phyloP scores from a whole-genome alignment of 2,113 vertebrate species.

The Tragelaphus buxtoni region DNA sequence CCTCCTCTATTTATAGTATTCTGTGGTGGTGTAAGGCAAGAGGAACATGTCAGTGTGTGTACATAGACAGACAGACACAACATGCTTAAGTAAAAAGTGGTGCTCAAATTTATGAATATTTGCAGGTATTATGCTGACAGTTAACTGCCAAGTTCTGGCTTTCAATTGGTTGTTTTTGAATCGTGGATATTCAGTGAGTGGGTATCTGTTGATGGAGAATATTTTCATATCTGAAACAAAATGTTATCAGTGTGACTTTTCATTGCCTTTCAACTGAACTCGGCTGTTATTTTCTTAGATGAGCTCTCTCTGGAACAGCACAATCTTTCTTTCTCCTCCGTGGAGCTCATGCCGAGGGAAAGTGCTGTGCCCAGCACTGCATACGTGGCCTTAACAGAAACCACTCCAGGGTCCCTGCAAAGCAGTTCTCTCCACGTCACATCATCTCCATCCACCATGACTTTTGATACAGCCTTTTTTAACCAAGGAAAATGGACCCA shows the following conservation, averaged over 20 bases:
- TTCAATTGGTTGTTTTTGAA: neutral
- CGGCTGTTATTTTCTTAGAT: slow-evolving; percentile 73
- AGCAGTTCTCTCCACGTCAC: slow-evolving; percentile 47
- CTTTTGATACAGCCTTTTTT: slow-evolving; percentile 70
- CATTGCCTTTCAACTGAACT: slow-evolving; percentile 1
- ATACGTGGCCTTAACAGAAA: slow-evolving; percentile 80
- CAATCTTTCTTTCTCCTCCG: slow-evolving; percentile 70
- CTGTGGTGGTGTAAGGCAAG: neutral
- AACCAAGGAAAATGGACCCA: slow-evolving; percentile 50
- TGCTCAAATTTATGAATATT: neutral
- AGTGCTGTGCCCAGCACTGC: slow-evolving; percentile 66
- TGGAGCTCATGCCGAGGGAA: slow-evolving; percentile 66
- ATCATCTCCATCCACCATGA: slow-evolving; percentile 53
- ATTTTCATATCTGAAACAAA: neutral
- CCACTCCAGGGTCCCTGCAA: slow-evolving; percentile 71
- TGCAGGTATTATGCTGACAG: too few relatives aligned
- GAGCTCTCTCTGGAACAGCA: slow-evolving; percentile 67
- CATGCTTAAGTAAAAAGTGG: neutral
- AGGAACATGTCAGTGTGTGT: neutral
- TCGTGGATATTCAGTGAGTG: neutral
- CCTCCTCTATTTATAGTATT: neutral
- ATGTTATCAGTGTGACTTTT: neutral
- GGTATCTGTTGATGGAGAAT: neutral
- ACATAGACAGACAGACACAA: neutral
- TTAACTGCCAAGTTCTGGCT: neutral